Conservation (phyloP, 1,140 invertebrate genomes). For the Hylaeus anthracinus region DNA sequence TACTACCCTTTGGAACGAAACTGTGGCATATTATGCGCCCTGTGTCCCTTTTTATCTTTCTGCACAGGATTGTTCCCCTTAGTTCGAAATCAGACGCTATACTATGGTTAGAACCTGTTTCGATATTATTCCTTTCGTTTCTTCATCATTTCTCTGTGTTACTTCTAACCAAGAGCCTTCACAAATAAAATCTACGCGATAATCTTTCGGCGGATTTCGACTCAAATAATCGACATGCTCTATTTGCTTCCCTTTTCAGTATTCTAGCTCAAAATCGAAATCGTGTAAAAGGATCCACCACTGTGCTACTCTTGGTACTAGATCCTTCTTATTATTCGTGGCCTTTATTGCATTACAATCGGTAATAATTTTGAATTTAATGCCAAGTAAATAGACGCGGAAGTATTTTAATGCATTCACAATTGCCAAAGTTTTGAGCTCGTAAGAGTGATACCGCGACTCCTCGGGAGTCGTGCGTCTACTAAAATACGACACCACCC, state of each 20-base stretch:
- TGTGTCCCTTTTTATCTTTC: neutral
- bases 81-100: neutral
- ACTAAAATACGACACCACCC: neutral
- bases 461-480: neutral
- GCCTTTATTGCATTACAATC: conserved; percentile 2
- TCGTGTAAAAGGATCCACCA: conserved; percentile 24
- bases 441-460: conserved; percentile 1
- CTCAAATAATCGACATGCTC: conserved; percentile 11
- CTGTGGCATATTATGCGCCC: neutral
- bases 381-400: conserved; percentile 61
- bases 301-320: neutral
- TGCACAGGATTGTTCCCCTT: neutral
- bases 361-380: neutral
- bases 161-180: neutral
- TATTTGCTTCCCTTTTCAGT: neutral
- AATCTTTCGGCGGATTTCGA: neutral
- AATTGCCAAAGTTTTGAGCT: conserved; percentile 58
- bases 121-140: neutral
- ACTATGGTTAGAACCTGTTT: neutral
- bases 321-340: neutral
- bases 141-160: neutral
- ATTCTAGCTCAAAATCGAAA: neutral
- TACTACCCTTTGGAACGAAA: neutral
- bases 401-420: conserved; percentile 49
- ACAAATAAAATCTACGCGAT: neutral